phyloP scores from a whole-genome alignment of 2,797 vertebrate species.

The Enteromius argenteus region DNA sequence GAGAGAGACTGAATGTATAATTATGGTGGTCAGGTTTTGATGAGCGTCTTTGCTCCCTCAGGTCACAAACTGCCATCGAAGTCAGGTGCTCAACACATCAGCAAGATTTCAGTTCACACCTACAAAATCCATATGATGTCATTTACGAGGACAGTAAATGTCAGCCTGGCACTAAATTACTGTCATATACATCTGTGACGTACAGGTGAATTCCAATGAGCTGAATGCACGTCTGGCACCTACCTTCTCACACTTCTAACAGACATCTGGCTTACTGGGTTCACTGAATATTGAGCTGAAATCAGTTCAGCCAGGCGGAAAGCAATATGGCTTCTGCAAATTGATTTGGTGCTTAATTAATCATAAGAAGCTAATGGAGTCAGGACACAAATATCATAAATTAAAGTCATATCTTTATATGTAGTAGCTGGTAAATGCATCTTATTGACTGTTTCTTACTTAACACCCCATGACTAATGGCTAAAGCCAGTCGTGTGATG shows the following conservation, averaged over 20 bases:
- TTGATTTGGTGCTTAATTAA: constrained; percentile 22
- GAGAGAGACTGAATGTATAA: constrained; percentile 1
- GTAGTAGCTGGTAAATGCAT: constrained; percentile 2
- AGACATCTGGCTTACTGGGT: constrained; percentile 18
- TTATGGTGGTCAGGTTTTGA: neutral
- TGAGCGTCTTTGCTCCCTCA: constrained; percentile 9
- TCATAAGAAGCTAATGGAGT: constrained; percentile 30
- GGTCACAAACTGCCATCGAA: constrained; percentile 25
- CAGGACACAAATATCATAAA: constrained; percentile 7
- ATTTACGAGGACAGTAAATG: constrained; percentile 28
- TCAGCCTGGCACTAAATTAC: constrained; percentile 15
- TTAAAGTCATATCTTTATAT: constrained; percentile 20
- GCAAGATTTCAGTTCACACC: constrained; percentile 1
- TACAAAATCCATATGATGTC: neutral
- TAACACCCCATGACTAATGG: neutral
- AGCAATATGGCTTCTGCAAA: constrained; percentile 31
- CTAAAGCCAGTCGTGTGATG: neutral
- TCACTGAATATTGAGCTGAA: constrained; percentile 28
- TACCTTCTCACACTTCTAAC: neutral
- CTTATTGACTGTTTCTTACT: constrained; percentile 25
- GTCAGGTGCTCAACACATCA: neutral
- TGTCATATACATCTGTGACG: neutral
- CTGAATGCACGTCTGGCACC: neutral
- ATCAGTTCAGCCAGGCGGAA: constrained; percentile 16
- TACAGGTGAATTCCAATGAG: neutral